Conservation (phyloP, 2,888 invertebrate species). For the Synanthedon tipuliformis region DNA sequence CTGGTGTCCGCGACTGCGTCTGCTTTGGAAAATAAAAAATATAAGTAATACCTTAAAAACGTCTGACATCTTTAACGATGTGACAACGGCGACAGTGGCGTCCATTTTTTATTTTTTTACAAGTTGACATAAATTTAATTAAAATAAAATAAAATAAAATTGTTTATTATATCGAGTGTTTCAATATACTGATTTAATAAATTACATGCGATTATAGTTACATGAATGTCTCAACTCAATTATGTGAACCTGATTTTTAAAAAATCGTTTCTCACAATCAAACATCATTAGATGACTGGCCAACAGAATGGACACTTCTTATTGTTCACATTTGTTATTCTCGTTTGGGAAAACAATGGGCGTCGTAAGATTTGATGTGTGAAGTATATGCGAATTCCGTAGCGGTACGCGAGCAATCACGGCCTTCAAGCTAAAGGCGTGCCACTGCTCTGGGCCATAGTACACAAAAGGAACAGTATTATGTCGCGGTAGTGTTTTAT, state of each 20-base stretch:
- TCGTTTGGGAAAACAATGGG: slow-evolving; percentile 44
- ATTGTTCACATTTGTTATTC: slow-evolving; percentile 22
- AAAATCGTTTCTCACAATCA: slow-evolving; percentile 3
- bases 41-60: too few relatives aligned
- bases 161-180: neutral
- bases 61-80: too few relatives aligned
- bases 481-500: too few relatives aligned
- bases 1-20: too few relatives aligned
- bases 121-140: too few relatives aligned
- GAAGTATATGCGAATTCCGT: slow-evolving; percentile 39
- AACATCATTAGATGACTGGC: slow-evolving; percentile 1
- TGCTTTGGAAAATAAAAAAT: too few relatives aligned
- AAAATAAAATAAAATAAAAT: slow-evolving; percentile 1
- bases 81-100: too few relatives aligned
- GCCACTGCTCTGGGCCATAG: slow-evolving; percentile 13
- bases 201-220: too few relatives aligned
- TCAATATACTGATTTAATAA: too few relatives aligned
- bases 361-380: slow-evolving; percentile 25
- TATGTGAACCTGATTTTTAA: slow-evolving; percentile 1
- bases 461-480: slow-evolving; percentile 12
- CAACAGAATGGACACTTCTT: slow-evolving; percentile 3
- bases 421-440: slow-evolving; percentile 22
- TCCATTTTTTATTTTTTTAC: too few relatives aligned
- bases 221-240: too few relatives aligned
- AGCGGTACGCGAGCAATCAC: slow-evolving; percentile 38